These are phyloP conservation scores for Euborellia annulipes DNA, from an alignment of 1,140 invertebrate species.

Conservation along the genomic window DNA sequence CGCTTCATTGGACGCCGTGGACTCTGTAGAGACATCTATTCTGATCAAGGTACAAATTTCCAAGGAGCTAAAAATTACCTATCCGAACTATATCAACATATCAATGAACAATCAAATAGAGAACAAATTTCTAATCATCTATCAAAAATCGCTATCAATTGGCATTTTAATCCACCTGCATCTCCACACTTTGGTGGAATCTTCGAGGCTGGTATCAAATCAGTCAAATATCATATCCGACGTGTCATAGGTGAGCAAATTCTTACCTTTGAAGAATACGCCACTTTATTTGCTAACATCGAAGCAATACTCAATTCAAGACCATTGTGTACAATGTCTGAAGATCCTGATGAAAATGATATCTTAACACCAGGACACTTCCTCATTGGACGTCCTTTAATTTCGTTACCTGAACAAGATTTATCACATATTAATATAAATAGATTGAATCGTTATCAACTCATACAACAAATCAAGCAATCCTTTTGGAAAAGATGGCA, in stretches of 20 bases:
- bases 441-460: slow-evolving; percentile 14
- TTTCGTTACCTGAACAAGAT: slow-evolving; percentile 14
- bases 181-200: slow-evolving; percentile 24
- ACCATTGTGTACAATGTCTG: slow-evolving; percentile 18
- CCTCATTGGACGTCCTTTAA: slow-evolving; percentile 22
- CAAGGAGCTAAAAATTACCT: slow-evolving; percentile 20
- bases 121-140: neutral
- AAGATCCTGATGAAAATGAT: slow-evolving; percentile 18
- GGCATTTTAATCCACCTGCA: slow-evolving; percentile 20
- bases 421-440: slow-evolving; percentile 9
- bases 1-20: slow-evolving; percentile 23
- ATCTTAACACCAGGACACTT: slow-evolving; percentile 26
- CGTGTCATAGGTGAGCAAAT: slow-evolving; percentile 8
- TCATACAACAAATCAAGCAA: slow-evolving; percentile 14
- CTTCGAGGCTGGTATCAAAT: slow-evolving; percentile 23
- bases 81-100: slow-evolving; percentile 11
- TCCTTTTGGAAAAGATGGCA: slow-evolving; percentile 18
- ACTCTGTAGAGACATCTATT: slow-evolving; percentile 15
- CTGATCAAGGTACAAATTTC: slow-evolving; percentile 28
- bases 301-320: slow-evolving; percentile 21
- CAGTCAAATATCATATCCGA: slow-evolving; percentile 17
- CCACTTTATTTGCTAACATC: slow-evolving; percentile 7
- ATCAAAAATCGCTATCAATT: slow-evolving; percentile 14
- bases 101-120: neutral
- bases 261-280: slow-evolving; percentile 16